Percentiles rank a stretch among this genome's conserved stretches.
phyloP scores from a whole-genome alignment of 2,113 vertebrate genomes.

The Ptilorrhoa leucosticta region DNA sequence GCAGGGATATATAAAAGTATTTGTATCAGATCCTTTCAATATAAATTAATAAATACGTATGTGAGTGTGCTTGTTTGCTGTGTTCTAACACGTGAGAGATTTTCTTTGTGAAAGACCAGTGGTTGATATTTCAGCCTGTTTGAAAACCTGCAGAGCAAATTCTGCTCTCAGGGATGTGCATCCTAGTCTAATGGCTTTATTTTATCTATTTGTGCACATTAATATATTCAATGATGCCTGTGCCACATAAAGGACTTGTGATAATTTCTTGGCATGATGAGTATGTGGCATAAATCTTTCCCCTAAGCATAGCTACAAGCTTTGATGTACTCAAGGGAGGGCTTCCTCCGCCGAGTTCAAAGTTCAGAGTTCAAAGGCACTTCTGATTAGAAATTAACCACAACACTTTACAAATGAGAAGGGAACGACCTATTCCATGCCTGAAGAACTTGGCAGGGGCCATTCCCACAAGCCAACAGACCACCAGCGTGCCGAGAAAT shows the following conservation, averaged over 20 bases:
- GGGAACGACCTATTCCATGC: background rate
- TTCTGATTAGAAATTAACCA: constrained; percentile 60
- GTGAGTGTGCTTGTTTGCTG: background rate
- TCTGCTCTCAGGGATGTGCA: background rate
- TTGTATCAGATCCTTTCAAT: background rate
- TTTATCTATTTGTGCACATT: background rate
- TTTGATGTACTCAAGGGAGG: background rate
- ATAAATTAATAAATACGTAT: background rate
- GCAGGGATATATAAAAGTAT: background rate
- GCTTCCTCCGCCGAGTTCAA: background rate
- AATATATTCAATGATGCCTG: background rate
- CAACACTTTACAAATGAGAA: background rate
- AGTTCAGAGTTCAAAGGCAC: constrained; percentile 53
- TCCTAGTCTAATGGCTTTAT: background rate
- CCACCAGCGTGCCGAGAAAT: fast-evolving
- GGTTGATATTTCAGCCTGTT: background rate
- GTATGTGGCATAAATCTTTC: background rate
- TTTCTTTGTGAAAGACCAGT: background rate
- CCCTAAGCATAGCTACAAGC: background rate
- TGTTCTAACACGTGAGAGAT: background rate
- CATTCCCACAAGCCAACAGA: background rate
- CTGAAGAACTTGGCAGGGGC: constrained; percentile 6
- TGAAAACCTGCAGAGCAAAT: background rate
- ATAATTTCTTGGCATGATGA: background rate
- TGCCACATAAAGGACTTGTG: background rate